Evolutionary conservation across 2,797 vertebrate genomes (phyloP).

Genomic region (Rhinichthys osculus): DNA sequence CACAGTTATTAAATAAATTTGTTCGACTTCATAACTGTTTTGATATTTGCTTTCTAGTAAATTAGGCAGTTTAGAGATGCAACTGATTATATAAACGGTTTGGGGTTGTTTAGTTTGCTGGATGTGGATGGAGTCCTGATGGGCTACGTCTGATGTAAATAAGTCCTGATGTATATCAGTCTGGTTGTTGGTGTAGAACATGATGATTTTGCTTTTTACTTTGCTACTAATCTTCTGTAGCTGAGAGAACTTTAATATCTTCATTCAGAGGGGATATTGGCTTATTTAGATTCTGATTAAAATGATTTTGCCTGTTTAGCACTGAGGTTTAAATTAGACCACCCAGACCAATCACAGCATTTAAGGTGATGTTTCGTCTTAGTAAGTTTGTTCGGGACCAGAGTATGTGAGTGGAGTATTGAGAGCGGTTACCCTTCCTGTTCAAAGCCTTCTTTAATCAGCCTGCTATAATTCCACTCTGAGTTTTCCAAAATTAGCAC

Average conservation of each 20-base stretch:
- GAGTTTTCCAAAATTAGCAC: background rate
- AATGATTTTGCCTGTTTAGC: constrained; percentile 72
- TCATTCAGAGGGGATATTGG: constrained; percentile 69
- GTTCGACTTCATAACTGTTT: background rate
- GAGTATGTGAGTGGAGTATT: constrained; percentile 48
- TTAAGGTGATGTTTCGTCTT: constrained; percentile 61
- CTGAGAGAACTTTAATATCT: constrained; percentile 72
- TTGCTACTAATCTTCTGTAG: constrained; percentile 48
- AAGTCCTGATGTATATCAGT: constrained; percentile 3
- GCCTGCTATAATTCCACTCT: background rate
- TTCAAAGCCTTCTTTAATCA: background rate
- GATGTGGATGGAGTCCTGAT: constrained; percentile 11
- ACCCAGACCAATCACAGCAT: constrained; percentile 74
- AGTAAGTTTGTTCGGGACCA: constrained; percentile 57
- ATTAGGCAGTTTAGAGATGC: constrained; percentile 73
- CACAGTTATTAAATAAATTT: background rate
- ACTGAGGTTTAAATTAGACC: constrained; percentile 72
- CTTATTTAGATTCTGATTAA: constrained; percentile 78
- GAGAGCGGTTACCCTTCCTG: background rate
- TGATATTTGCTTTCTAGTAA: constrained; percentile 62
- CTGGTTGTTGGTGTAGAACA: constrained; percentile 9
- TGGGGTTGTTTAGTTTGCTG: constrained; percentile 67
- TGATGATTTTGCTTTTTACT: constrained; percentile 57
- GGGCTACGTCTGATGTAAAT: background rate
- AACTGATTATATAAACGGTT: constrained; percentile 72